These are phyloP conservation scores for Eidolon dupreanum DNA, from an alignment of 2,797 vertebrate genomes.

Conservation along the genomic window DNA sequence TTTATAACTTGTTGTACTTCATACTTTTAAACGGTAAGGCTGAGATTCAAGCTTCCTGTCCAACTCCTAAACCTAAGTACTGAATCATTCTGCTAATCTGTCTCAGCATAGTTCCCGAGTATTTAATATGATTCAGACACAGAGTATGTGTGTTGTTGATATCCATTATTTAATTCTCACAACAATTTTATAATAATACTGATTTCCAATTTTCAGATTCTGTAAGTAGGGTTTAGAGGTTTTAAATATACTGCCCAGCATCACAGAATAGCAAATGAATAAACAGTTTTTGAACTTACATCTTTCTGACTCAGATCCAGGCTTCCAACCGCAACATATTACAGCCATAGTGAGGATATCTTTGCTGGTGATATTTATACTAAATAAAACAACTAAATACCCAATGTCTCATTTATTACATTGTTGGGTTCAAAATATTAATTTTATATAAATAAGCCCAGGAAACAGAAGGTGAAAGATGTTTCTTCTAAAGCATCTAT, in stretches of 20 bases:
- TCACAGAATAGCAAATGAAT: neutral
- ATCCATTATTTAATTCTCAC: neutral
- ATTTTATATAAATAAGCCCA: neutral
- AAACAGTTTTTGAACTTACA: neutral
- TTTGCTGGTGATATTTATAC: neutral
- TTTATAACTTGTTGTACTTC: neutral
- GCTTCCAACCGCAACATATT: neutral
- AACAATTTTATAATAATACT: neutral
- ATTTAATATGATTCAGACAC: neutral
- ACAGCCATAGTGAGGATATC: neutral
- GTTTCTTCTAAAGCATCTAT: neutral
- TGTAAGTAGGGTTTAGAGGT: neutral
- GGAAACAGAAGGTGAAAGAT: neutral
- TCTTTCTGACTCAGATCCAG: neutral
- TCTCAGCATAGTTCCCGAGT: neutral
- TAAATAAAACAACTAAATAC: neutral
- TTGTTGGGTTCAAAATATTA: neutral
- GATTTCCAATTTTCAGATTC: neutral
- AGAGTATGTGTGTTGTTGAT: neutral
- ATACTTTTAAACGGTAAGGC: neutral
- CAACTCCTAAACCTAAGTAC: neutral
- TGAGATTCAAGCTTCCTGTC: neutral
- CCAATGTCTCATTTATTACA: neutral
- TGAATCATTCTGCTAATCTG: neutral
- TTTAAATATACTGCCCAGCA: neutral